A percentile compares a stretch with the other conserved stretches of the same genome.
Evolutionary conservation across 2,888 invertebrate genomes (phyloP).

Genomic region (Lepidochrysops patricia): DNA sequence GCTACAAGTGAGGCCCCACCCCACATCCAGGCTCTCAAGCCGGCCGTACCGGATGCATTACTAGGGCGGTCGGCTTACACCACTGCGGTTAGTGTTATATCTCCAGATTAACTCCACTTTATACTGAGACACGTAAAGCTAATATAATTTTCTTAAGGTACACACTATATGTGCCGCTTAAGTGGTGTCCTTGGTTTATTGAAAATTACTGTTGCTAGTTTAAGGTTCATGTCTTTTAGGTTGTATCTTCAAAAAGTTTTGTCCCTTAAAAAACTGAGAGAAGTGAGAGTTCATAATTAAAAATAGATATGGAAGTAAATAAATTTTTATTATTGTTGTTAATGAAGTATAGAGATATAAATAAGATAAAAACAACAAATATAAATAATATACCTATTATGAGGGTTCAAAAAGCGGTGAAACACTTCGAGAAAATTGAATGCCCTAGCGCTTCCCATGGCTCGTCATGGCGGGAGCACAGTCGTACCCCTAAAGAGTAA

Average conservation of each 20-base stretch:
- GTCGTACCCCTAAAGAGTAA: too few species aligned
- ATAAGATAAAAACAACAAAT: too few species aligned
- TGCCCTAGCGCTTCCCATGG: too few species aligned
- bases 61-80: constrained; percentile 34
- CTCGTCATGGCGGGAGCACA: too few species aligned
- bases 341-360: too few species aligned
- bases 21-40: constrained; percentile 24
- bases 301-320: too few species aligned
- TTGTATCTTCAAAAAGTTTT: background rate
- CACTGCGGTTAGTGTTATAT: constrained; percentile 40
- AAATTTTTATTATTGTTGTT: too few species aligned
- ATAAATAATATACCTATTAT: too few species aligned
- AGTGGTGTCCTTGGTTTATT: background rate
- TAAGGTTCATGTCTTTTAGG: background rate
- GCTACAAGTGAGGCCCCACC: background rate
- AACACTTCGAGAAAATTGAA: too few species aligned
- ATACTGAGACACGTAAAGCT: constrained; percentile 19
- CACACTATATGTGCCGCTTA: background rate
- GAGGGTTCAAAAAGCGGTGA: too few species aligned
- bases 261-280: background rate
- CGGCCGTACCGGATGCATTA: constrained; percentile 31
- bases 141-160: constrained; percentile 20
- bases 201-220: background rate
- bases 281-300: too few species aligned
- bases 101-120: constrained; percentile 26